Conservation (phyloP, 2,888 invertebrate species). For the Drosophila hamatofila region DNA sequence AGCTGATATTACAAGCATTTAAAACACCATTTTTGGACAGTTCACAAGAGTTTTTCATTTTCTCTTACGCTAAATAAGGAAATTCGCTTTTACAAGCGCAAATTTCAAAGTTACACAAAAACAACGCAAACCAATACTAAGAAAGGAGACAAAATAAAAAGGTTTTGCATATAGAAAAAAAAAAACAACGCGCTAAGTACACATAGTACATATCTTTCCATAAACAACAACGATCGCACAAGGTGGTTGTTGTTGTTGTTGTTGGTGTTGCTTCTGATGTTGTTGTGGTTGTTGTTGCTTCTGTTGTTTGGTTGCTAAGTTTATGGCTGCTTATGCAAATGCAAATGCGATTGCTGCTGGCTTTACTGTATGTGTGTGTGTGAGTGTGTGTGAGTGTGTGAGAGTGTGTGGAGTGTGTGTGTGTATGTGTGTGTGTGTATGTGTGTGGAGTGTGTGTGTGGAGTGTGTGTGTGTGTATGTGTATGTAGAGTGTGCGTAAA, state of each 20-base stretch:
- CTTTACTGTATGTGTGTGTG: not conserved
- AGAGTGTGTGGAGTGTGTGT: not conserved
- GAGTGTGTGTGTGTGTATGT: not conserved
- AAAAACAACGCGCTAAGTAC: conserved; percentile 44
- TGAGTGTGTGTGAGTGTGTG: conserved; percentile 19
- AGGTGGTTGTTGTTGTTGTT: conserved; percentile 22
- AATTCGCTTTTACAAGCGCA: conserved; percentile 47
- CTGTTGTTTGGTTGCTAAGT: conserved; percentile 41
- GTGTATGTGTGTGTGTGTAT: conserved; percentile 16
- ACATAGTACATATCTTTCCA: conserved; percentile 32
- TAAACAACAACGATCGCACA: conserved; percentile 43
- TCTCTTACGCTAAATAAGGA: conserved; percentile 52
- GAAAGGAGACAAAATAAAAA: conserved; percentile 29
- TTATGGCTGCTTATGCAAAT: conserved; percentile 80
- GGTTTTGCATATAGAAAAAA: conserved; percentile 33
- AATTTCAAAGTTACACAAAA: conserved; percentile 4
- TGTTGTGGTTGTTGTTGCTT: conserved; percentile 19
- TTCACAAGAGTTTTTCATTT: conserved; percentile 28
- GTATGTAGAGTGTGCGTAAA: conserved; percentile 71
- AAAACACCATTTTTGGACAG: conserved; percentile 37
- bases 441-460: not conserved
- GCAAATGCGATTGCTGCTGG: conserved; percentile 59
- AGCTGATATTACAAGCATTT: conserved; percentile 27
- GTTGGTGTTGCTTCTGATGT: conserved; percentile 14
- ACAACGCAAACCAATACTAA: conserved; percentile 29